These are phyloP conservation scores for Glareola pratincola DNA, from an alignment of 2,113 vertebrate genomes.

Conservation along the genomic window DNA sequence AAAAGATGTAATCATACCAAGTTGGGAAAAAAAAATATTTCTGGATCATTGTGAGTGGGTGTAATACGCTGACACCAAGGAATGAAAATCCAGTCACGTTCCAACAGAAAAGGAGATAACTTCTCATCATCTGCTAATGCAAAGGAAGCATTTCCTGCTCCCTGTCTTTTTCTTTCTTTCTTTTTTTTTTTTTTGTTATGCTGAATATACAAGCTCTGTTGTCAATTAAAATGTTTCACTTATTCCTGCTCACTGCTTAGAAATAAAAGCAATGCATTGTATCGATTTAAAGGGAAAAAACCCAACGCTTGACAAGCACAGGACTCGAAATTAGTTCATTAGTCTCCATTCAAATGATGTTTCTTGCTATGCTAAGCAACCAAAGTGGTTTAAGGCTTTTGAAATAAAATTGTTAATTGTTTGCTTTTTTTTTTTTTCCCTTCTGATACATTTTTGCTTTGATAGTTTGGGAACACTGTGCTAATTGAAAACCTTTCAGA, in stretches of 20 bases:
- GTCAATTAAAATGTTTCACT: constrained; percentile 51
- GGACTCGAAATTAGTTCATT: constrained; percentile 13
- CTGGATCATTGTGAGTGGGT: not conserved
- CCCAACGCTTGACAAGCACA: not conserved
- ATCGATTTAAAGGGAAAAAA: not conserved
- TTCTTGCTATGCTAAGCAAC: constrained; percentile 15
- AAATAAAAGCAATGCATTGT: constrained; percentile 16
- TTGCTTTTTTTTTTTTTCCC: not conserved
- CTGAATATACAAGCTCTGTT: not conserved
- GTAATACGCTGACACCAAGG: not conserved
- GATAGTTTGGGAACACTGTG: constrained; percentile 29
- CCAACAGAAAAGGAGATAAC: not conserved
- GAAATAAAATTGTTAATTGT: constrained; percentile 18
- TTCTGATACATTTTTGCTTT: constrained; percentile 30
- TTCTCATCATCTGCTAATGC: not conserved
- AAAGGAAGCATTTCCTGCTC: not conserved
- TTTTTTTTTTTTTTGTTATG: not conserved
- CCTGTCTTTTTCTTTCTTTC: not conserved
- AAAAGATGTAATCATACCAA: not conserved
- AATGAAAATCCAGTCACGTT: not conserved
- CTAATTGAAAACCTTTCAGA: constrained; percentile 67
- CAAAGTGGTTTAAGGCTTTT: constrained; percentile 19
- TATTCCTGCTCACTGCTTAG: not conserved
- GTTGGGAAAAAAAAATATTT: not conserved
- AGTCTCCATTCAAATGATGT: not conserved